Evolutionary conservation across 1,140 invertebrate species (phyloP).

Genomic region (Drosophila yakuba): DNA sequence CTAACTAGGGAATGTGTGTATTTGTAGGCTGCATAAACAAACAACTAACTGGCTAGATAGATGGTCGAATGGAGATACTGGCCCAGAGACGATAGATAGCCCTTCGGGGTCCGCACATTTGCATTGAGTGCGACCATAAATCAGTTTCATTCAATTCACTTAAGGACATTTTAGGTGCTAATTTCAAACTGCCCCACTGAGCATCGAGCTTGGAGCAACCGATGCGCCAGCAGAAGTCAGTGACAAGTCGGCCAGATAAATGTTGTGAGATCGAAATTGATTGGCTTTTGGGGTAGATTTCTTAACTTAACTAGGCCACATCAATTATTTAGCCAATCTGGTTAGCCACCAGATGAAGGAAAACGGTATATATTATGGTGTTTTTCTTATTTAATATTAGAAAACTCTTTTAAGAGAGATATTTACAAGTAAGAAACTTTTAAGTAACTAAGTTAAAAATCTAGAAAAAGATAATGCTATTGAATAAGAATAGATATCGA

Average conservation of each 20-base stretch:
- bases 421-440: no score
- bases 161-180: conserved; percentile 70
- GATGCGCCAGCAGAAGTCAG: conserved; percentile 15
- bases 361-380: no score
- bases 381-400: no score
- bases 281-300: conserved; percentile 1
- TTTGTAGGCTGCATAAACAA: conserved; percentile 61
- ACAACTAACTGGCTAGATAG: conserved; percentile 53
- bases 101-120: conserved; percentile 56
- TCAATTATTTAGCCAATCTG: not conserved
- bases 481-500: no score
- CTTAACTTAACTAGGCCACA: conserved; percentile 1
- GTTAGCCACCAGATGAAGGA: not conserved
- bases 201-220: not conserved
- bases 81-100: conserved; percentile 27
- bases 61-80: conserved; percentile 34
- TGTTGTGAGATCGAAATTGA: conserved; percentile 23
- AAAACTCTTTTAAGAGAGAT: no score
- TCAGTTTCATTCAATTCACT: conserved; percentile 80
- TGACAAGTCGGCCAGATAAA: conserved; percentile 53
- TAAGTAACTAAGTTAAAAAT: no score
- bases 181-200: conserved; percentile 40
- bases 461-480: no score
- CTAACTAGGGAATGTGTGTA: not conserved
- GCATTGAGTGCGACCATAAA: conserved; percentile 80